A percentile compares a stretch with the other conserved stretches of the same genome.
Conservation (phyloP, 2,797 vertebrate genomes). For the Thripadectes ignobilis region DNA sequence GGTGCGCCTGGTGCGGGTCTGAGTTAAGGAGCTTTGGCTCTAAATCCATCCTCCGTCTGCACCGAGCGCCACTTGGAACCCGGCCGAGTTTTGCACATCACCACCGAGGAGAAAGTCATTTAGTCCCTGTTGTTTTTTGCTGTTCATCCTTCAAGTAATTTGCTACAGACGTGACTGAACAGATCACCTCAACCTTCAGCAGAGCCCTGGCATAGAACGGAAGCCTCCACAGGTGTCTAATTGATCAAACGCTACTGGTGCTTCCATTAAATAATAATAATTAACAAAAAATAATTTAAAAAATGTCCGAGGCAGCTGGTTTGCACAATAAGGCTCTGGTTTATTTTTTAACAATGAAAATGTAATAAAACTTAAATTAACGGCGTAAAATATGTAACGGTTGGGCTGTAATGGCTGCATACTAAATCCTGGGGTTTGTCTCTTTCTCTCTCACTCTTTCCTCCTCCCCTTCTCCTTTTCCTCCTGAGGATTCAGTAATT, state of each 20-base stretch:
- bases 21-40: not conserved
- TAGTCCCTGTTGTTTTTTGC: not conserved
- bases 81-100: not conserved
- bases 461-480: not conserved
- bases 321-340: conserved; percentile 35
- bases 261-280: conserved; percentile 38
- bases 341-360: conserved; percentile 60
- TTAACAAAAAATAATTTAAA: not conserved
- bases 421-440: not conserved
- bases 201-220: not conserved
- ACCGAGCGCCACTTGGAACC: not conserved
- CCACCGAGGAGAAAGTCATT: conserved; percentile 13
- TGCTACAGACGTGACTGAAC: not conserved
- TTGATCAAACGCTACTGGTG: not conserved
- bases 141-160: conserved; percentile 49
- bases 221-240: not conserved
- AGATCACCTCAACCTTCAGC: conserved; percentile 33
- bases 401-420: not conserved
- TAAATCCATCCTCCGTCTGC: conserved; percentile 36
- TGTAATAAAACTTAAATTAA: conserved; percentile 61
- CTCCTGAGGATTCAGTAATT: conserved; percentile 66
- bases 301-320: conserved; percentile 40
- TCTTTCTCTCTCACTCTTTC: not conserved
- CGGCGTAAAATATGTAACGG: conserved; percentile 48
- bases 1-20: not conserved